Evolutionary conservation across 1,140 invertebrate species (phyloP).

Genomic region (Monochamus saltuarius): DNA sequence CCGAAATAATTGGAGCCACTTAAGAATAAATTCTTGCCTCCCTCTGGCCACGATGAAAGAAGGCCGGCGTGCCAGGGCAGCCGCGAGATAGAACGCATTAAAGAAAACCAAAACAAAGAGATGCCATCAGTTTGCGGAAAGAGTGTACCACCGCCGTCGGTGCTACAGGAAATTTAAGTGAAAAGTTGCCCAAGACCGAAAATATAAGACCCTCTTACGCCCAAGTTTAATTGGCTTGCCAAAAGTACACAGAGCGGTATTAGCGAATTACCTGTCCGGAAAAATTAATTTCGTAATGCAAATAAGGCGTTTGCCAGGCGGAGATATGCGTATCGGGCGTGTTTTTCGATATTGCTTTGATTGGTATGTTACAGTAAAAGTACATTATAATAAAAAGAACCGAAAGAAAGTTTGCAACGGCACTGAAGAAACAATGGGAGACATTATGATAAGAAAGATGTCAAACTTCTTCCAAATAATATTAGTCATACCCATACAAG

Average conservation of each 20-base stretch:
- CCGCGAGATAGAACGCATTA: constrained; percentile 36
- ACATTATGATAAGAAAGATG: too few relatives aligned
- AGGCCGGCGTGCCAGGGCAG: constrained; percentile 18
- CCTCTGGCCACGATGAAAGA: constrained; percentile 35
- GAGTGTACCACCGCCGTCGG: constrained; percentile 27
- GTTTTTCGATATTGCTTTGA: too few relatives aligned
- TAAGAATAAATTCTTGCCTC: constrained; percentile 40
- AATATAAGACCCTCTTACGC: constrained; percentile 24
- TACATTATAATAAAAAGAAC: too few relatives aligned
- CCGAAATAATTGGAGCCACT: constrained; percentile 33
- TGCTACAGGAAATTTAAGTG: constrained; percentile 37
- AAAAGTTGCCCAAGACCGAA: constrained; percentile 31
- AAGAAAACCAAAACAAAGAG: constrained; percentile 40
- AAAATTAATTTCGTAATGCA: too few relatives aligned
- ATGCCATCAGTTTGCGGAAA: constrained; percentile 38
- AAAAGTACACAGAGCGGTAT: constrained; percentile 18
- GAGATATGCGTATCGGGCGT: too few relatives aligned
- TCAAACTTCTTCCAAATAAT: too few relatives aligned
- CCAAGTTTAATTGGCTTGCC: constrained; percentile 25
- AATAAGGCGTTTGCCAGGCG: too few relatives aligned
- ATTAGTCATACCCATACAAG: too few relatives aligned
- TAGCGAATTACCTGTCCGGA: too few relatives aligned
- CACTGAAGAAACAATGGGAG: too few relatives aligned
- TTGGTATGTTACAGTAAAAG: too few relatives aligned
- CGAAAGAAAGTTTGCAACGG: too few relatives aligned